Conservation (phyloP, 2,888 invertebrate genomes). For the Leptopilina drosophilae region DNA sequence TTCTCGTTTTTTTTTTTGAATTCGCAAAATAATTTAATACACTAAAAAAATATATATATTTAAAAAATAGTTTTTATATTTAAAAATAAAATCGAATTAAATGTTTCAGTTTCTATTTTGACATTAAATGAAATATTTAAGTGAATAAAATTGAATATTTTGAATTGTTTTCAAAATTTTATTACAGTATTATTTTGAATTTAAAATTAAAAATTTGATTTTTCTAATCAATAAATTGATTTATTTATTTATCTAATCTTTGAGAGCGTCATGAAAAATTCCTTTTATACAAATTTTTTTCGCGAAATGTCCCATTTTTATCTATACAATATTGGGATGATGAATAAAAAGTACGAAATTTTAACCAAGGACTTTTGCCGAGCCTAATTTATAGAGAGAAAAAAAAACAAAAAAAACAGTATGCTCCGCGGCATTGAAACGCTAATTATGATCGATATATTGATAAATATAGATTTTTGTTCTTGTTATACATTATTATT, state of each 20-base stretch:
- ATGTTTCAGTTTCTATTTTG: too few relatives aligned
- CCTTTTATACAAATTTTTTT: not conserved
- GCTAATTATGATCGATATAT: conserved; percentile 34
- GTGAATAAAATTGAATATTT: too few relatives aligned
- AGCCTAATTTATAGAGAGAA: conserved; percentile 11
- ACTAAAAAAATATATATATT: not conserved
- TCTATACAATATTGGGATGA: not conserved
- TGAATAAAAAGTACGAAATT: conserved; percentile 22
- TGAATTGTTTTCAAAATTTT: too few relatives aligned
- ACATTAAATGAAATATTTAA: too few relatives aligned
- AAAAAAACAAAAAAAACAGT: not conserved
- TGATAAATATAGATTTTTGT: conserved; percentile 40
- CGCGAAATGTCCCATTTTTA: conserved; percentile 13
- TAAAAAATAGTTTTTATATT: too few relatives aligned
- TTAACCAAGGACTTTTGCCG: conserved; percentile 32
- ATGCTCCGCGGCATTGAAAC: conserved; percentile 38
- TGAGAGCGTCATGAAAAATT: too few relatives aligned
- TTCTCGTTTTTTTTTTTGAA: not conserved
- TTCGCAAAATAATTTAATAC: conserved; percentile 20
- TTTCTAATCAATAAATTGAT: too few relatives aligned
- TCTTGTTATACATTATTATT: conserved; percentile 37
- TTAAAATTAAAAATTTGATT: too few relatives aligned
- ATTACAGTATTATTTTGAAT: too few relatives aligned
- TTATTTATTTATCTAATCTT: too few relatives aligned
- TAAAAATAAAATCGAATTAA: too few relatives aligned